These are phyloP conservation scores for Tangara arthus DNA, from an alignment of 2,797 vertebrate species.

Conservation along the genomic window DNA sequence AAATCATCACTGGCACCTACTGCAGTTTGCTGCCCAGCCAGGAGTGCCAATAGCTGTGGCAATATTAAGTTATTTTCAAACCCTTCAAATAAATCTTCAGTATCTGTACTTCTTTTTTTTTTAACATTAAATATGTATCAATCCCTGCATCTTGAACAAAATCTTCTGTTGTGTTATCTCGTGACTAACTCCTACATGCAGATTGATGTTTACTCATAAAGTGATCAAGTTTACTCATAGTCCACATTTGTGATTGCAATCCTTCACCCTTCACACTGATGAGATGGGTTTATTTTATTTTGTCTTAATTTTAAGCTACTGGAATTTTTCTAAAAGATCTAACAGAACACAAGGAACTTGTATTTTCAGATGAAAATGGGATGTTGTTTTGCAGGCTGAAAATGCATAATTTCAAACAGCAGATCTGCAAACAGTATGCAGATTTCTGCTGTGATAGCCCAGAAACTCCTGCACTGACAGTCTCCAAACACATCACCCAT, in stretches of 20 bases:
- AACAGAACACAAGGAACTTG: not conserved
- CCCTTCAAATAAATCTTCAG: not conserved
- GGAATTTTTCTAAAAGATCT: not conserved
- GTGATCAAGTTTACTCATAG: not conserved
- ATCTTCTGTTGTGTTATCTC: not conserved
- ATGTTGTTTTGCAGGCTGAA: not conserved
- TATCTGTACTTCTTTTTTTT: not conserved
- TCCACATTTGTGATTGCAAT: not conserved
- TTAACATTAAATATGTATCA: not conserved
- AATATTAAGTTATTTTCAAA: not conserved
- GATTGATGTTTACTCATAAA: not conserved
- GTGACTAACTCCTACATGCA: not conserved
- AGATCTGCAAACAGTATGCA: not conserved
- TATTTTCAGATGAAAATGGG: not conserved
- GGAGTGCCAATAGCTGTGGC: not conserved
- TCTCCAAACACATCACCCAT: not conserved
- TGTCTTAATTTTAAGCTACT: not conserved
- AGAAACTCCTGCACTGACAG: not conserved
- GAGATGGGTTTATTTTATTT: not conserved
- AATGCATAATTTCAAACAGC: not conserved
- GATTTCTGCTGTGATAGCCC: not conserved
- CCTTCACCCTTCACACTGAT: not conserved
- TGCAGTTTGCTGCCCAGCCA: not conserved
- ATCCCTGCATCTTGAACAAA: not conserved
- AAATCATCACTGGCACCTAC: not conserved